Evolutionary conservation across 1,140 invertebrate species (phyloP).

Genomic region (Atta colombica): DNA sequence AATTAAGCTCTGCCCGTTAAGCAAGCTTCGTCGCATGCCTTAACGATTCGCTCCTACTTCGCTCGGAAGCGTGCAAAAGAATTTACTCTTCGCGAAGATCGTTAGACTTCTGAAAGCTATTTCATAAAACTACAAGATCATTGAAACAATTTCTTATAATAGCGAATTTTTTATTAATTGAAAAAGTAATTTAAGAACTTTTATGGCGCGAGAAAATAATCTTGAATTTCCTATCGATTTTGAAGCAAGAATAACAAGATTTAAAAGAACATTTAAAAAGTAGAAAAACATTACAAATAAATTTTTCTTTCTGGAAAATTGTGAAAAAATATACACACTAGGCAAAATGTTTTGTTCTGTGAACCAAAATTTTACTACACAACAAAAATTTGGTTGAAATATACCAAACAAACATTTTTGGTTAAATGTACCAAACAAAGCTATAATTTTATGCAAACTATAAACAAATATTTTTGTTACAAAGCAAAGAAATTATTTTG

Average conservation of each 20-base stretch:
- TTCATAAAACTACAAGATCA: background rate
- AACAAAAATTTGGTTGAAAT: too few relatives aligned
- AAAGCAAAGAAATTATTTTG: too few relatives aligned
- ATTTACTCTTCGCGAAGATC: conserved; percentile 67
- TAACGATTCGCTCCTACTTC: conserved; percentile 81
- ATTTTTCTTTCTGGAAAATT: background rate
- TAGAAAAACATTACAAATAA: background rate
- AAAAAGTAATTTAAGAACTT: background rate
- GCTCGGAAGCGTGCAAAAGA: conserved; percentile 69
- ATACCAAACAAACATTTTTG: too few relatives aligned
- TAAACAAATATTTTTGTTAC: too few relatives aligned
- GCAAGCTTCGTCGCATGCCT: conserved; percentile 84
- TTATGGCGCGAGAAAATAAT: background rate
- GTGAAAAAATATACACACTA: background rate
- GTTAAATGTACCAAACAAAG: too few relatives aligned
- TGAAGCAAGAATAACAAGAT: background rate
- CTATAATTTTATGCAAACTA: too few relatives aligned
- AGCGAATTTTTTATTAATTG: background rate
- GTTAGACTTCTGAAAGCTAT: conserved; percentile 2
- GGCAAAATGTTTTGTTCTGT: too few relatives aligned
- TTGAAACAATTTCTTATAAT: background rate
- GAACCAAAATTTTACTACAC: too few relatives aligned
- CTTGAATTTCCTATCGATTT: background rate
- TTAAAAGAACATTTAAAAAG: background rate
- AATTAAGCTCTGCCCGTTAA: conserved; percentile 85